phyloP scores from a whole-genome alignment of 1,140 invertebrate genomes.

The Spodoptera frugiperda region DNA sequence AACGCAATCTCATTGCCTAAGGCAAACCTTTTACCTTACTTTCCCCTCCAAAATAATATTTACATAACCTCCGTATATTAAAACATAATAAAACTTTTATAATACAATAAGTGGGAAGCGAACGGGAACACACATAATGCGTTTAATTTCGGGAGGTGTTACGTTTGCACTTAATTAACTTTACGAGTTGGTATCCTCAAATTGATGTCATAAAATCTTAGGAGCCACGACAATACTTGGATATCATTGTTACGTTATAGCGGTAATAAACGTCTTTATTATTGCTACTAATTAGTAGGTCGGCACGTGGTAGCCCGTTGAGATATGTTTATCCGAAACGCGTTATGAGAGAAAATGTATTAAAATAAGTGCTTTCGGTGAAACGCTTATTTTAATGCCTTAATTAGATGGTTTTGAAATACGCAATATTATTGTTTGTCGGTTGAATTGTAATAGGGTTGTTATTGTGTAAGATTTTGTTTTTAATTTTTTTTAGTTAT shows the following conservation, averaged over 20 bases:
- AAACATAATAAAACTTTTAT: slow-evolving; percentile 57
- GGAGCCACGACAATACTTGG: slow-evolving; percentile 48
- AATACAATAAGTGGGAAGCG: slow-evolving; percentile 58
- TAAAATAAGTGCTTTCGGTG: not conserved
- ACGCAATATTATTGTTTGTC: too few species aligned
- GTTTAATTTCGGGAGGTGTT: slow-evolving; percentile 67
- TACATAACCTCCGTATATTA: slow-evolving; percentile 39
- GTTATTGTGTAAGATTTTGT: too few species aligned
- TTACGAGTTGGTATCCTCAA: slow-evolving; percentile 68
- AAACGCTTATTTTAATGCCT: not conserved
- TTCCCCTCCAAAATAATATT: slow-evolving; percentile 11
- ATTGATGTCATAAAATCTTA: slow-evolving; percentile 69
- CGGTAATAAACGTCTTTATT: slow-evolving; percentile 39
- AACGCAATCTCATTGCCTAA: slow-evolving; percentile 1
- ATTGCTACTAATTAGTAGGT: slow-evolving; percentile 28
- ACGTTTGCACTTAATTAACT: slow-evolving; percentile 75
- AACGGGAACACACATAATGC: slow-evolving; percentile 62
- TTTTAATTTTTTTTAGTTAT: too few species aligned
- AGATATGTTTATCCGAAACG: slow-evolving; percentile 9
- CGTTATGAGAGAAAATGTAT: not conserved
- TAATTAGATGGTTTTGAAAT: too few species aligned
- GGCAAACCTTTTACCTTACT: not conserved
- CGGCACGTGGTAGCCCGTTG: slow-evolving; percentile 2
- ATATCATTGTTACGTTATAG: slow-evolving; percentile 33
- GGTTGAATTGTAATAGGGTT: too few species aligned